These are phyloP conservation scores for Bellardia pandia DNA, from an alignment of 2,888 invertebrate species.

Conservation along the genomic window DNA sequence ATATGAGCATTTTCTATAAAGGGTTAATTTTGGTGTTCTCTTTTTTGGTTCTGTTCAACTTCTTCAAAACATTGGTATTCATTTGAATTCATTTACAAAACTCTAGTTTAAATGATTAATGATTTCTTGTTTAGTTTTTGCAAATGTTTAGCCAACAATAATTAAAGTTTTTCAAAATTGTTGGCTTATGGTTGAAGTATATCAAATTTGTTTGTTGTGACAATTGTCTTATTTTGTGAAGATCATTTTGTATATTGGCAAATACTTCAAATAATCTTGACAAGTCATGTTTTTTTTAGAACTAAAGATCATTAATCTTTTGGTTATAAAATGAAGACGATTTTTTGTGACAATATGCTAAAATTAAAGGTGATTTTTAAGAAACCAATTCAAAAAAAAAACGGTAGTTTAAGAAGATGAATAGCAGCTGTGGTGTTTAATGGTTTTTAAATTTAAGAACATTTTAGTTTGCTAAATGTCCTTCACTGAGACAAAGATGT, in stretches of 20 bases:
- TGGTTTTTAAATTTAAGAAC: not conserved
- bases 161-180: conserved; percentile 25
- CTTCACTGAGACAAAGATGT: too few species aligned
- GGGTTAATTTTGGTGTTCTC: conserved; percentile 20
- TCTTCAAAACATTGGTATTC: conserved; percentile 3
- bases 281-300: conserved; percentile 33
- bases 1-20: not conserved
- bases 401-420: not conserved
- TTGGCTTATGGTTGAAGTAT: not conserved
- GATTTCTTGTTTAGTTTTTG: conserved; percentile 3
- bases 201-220: conserved; percentile 46
- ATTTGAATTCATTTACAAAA: not conserved
- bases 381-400: not conserved
- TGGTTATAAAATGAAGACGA: not conserved
- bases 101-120: conserved; percentile 35
- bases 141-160: conserved; percentile 53
- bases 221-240: conserved; percentile 42
- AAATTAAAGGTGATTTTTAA: conserved; percentile 55
- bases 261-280: conserved; percentile 38
- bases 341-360: not conserved
- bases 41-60: not conserved
- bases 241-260: conserved; percentile 58
- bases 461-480: too few species aligned
- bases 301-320: conserved; percentile 52
- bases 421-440: not conserved